A percentile compares a stretch with the other conserved stretches of the same genome.
These are phyloP conservation scores for Helogale parvula DNA, from an alignment of 2,113 vertebrate species.

Conservation along the genomic window DNA sequence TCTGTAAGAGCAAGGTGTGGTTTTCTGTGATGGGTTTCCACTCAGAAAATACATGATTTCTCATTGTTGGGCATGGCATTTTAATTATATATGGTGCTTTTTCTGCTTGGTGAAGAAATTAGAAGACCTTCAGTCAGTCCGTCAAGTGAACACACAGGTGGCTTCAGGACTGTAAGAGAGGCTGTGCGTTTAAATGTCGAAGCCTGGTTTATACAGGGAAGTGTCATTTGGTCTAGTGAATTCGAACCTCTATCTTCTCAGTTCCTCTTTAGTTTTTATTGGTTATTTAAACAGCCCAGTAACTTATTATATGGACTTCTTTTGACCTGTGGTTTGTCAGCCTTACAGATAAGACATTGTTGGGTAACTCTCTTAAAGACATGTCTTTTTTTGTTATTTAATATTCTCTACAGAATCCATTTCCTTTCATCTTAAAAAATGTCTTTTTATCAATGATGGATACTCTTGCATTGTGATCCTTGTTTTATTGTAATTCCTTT, in stretches of 20 bases:
- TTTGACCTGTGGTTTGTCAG: constrained; percentile 30
- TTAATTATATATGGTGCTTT: background rate
- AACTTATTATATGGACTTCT: background rate
- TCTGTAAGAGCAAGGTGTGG: background rate
- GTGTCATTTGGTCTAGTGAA: background rate
- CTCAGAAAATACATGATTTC: background rate
- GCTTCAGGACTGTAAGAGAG: background rate
- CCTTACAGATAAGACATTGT: background rate
- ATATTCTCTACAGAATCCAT: background rate
- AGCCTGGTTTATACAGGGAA: background rate
- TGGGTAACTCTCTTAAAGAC: background rate
- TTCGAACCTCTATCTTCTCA: background rate
- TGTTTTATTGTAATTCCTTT: constrained; percentile 38
- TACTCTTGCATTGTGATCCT: background rate
- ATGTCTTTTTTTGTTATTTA: background rate
- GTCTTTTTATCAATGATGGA: background rate
- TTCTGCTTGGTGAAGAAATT: background rate
- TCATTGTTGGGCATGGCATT: background rate
- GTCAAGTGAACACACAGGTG: background rate
- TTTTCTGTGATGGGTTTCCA: background rate
- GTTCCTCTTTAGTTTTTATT: constrained; percentile 43
- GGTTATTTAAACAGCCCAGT: constrained; percentile 44
- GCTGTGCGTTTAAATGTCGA: background rate
- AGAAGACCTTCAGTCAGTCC: background rate
- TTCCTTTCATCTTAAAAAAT: background rate